These are phyloP conservation scores for Chalcis sispes DNA, from an alignment of 2,888 invertebrate species.

Conservation along the genomic window DNA sequence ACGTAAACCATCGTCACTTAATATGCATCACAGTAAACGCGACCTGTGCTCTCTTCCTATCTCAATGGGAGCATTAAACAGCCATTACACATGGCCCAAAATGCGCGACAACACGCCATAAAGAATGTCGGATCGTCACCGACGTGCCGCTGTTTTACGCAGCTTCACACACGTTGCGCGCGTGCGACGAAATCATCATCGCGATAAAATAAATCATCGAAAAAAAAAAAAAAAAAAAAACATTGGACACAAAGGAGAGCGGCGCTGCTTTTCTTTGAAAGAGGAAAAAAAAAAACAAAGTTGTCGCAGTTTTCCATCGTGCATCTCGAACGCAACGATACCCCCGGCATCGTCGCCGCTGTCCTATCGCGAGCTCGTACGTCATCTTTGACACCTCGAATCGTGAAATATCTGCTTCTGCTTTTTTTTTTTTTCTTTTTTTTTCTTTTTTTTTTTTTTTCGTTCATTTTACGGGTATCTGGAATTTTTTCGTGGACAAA, in stretches of 20 bases:
- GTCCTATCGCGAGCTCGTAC: constrained; percentile 43
- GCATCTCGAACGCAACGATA: not conserved
- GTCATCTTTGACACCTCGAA: constrained; percentile 40
- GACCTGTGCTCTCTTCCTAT: constrained; percentile 63
- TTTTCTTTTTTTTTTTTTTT: constrained; percentile 30
- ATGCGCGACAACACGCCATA: constrained; percentile 70
- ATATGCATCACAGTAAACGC: constrained; percentile 50
- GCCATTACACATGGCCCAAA: constrained; percentile 74
- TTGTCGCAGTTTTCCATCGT: constrained; percentile 44
- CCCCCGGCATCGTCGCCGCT: not conserved
- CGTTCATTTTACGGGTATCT: constrained; percentile 27
- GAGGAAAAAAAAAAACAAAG: not conserved
- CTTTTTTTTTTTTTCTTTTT: constrained; percentile 44
- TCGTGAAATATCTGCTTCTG: constrained; percentile 43
- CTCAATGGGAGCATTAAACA: constrained; percentile 73
- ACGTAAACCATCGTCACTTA: constrained; percentile 21
- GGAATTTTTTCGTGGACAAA: constrained; percentile 38
- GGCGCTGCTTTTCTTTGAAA: constrained; percentile 38
- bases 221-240: no score
- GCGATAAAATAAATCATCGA: no score
- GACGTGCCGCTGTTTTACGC: constrained; percentile 56
- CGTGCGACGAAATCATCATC: constrained; percentile 27
- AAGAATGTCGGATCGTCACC: constrained; percentile 59
- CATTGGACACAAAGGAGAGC: not conserved
- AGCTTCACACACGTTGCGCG: constrained; percentile 36